Base-by-base conservation (phyloP, 2,113 vertebrate genomes). In the Nematolebias whitei region DNA sequence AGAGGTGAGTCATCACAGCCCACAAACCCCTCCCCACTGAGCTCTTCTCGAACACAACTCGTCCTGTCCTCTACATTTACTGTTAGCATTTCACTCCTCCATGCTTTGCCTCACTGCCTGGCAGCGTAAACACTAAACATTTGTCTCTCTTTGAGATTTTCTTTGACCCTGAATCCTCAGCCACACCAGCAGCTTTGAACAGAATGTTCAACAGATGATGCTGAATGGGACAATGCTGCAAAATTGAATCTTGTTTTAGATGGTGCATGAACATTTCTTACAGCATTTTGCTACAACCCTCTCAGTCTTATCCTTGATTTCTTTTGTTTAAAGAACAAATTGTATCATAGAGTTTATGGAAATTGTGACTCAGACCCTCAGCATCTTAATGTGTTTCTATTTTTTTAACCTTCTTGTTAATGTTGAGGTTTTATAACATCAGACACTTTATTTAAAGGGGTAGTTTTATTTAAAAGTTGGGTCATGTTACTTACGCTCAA, bases 1-100 rank as follows among this genome's bases (percentile, higher is more conserved):
- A 62, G 74, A 52, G 38, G 40, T 90, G 88, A 90, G 65, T 89
- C 89, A 89, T 72, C 50, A 12, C 16, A 73, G 63, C 54, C 81
- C 23, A 53, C 78, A 83, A 80, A 67, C 79, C 84, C 82, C 79
- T 19, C 79, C 87, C 41, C 6, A 1, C 62, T 2, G 35, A 63
- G 63, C 43, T 57, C 58, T 76, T 84, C 89, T 89, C 48, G 68
- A 20, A 69, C 73, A 82, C 19, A 44, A 45, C 76, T 78, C 44
- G 74, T 79, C 82, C 87, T 65, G 59, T 63, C 84, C 67, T 39
- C 69, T 72, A 23, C 16, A 62, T 82, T 84, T 85, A 85, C 82
- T 80, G 78, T 85, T 44, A 83, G 63, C 55, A 15, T 73, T 83
- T 66, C 77, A 58, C 62, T 78, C 63, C 71, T 68, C 35, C 68